Conservation (phyloP, 2,113 vertebrate species). For the Caranx melampygus region DNA sequence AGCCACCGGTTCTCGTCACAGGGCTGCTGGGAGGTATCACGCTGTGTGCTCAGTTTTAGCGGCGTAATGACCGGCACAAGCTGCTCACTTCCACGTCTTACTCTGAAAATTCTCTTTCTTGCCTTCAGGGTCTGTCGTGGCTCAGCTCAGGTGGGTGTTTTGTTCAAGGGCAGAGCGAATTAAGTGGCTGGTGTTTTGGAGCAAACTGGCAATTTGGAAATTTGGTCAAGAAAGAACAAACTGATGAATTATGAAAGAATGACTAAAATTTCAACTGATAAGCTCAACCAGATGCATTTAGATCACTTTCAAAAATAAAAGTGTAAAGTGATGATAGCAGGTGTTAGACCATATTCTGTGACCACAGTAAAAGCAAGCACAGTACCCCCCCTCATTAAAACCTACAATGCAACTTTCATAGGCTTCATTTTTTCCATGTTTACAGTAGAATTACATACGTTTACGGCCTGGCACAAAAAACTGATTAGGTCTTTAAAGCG, state of each 20-base stretch:
- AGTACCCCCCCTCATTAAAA: too few relatives aligned
- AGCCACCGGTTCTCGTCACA: background rate
- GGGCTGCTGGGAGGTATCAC: background rate
- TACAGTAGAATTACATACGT: too few relatives aligned
- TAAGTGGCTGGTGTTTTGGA: background rate
- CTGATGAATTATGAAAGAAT: background rate
- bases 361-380: too few relatives aligned
- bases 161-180: background rate
- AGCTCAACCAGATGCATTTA: background rate
- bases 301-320: background rate
- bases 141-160: too few relatives aligned
- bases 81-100: too few relatives aligned
- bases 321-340: background rate
- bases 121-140: background rate
- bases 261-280: background rate
- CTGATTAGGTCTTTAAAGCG: too few relatives aligned
- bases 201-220: background rate
- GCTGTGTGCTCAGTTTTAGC: background rate
- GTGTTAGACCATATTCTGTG: background rate
- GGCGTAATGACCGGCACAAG: background rate
- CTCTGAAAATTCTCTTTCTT: too few relatives aligned
- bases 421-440: too few relatives aligned
- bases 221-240: conserved; percentile 1
- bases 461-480: too few relatives aligned
- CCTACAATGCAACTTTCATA: background rate